phyloP scores from a whole-genome alignment of 2,888 invertebrate genomes.

The Pseudococcus jackbeardsleyi region DNA sequence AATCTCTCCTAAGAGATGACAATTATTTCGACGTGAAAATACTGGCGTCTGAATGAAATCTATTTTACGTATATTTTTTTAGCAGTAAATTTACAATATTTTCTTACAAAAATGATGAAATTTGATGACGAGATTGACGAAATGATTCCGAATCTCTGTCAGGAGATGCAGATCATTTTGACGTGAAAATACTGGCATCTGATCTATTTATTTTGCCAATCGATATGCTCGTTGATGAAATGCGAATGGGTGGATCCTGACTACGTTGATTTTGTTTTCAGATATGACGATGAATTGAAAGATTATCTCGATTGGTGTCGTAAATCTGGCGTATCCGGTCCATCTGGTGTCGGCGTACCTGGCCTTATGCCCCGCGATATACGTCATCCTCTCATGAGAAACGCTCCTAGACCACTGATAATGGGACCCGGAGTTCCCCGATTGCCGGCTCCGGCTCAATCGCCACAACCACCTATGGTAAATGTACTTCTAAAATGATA shows the following conservation, averaged over 20 bases:
- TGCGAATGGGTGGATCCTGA: too few species aligned
- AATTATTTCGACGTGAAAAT: constrained; percentile 6
- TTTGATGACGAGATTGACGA: constrained; percentile 64
- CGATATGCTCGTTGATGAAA: too few species aligned
- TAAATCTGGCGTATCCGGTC: constrained; percentile 43
- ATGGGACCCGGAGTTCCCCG: constrained; percentile 21
- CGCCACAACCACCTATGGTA: constrained; percentile 60
- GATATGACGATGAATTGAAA: constrained; percentile 62
- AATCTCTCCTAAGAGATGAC: neutral
- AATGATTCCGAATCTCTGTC: neutral
- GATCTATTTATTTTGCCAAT: neutral
- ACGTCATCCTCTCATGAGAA: constrained; percentile 48
- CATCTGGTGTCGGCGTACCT: constrained; percentile 40
- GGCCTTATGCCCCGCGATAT: constrained; percentile 54
- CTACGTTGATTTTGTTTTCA: neutral
- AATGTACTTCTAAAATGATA: neutral
- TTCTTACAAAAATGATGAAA: constrained; percentile 20
- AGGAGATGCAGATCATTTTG: constrained; percentile 30
- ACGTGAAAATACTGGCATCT: constrained; percentile 62
- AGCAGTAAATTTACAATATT: neutral
- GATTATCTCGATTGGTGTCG: constrained; percentile 63
- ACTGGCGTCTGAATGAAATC: neutral
- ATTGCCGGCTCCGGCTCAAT: constrained; percentile 7
- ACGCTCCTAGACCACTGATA: constrained; percentile 46
- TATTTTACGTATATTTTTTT: neutral